phyloP scores from a whole-genome alignment of 2,113 vertebrate genomes.

The Aix galericulata region DNA sequence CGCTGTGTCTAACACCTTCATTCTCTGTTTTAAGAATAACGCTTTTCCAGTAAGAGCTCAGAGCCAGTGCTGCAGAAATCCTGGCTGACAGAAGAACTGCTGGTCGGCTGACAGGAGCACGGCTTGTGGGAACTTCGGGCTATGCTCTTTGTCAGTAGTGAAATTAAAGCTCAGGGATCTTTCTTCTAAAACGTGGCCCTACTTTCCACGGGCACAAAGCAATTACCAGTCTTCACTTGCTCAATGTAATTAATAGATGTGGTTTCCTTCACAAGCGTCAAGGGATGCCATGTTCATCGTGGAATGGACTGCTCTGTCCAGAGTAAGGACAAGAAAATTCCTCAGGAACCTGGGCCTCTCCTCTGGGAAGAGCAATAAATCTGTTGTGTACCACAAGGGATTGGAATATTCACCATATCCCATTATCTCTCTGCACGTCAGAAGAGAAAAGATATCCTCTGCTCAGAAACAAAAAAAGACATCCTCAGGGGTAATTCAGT shows the following conservation, averaged over 20 bases:
- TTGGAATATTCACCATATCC: not conserved
- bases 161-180: not conserved
- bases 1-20: conserved; percentile 35
- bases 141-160: not conserved
- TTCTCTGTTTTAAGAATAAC: conserved; percentile 41
- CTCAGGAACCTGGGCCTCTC: not conserved
- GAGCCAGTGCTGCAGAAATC: conserved; percentile 18
- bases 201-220: conserved; percentile 16
- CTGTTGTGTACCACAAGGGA: not conserved
- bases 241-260: conserved; percentile 30
- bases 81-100: conserved; percentile 9
- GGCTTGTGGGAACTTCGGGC: not conserved
- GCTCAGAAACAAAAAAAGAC: not conserved
- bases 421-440: not conserved
- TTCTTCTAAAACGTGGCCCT: not conserved
- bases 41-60: conserved; percentile 20
- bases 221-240: not conserved
- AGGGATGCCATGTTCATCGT: fast-evolving
- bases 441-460: not conserved
- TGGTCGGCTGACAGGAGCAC: not conserved
- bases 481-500: not conserved
- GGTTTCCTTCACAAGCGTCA: not conserved
- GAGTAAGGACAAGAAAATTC: not conserved
- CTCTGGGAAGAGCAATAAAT: not conserved
- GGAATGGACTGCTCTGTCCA: not conserved